phyloP scores from a whole-genome alignment of 2,113 vertebrate genomes.

The Leuciscus idus region DNA sequence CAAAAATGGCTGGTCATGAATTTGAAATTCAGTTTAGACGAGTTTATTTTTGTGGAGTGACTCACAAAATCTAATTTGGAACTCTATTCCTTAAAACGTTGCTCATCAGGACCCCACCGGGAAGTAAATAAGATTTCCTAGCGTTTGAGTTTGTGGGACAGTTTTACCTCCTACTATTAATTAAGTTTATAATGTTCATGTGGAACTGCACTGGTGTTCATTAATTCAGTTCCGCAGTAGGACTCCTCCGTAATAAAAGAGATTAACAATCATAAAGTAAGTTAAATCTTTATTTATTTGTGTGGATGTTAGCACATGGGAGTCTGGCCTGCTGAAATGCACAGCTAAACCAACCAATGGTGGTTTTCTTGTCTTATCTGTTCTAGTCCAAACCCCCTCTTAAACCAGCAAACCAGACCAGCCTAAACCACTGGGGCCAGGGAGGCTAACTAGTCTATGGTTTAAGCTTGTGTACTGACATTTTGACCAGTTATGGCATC shows the following conservation, averaged over 20 bases:
- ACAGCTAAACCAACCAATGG: not conserved
- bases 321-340: not conserved
- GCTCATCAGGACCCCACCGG: conserved; percentile 19
- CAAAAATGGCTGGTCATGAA: not conserved
- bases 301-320: not conserved
- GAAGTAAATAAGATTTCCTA: conserved; percentile 12
- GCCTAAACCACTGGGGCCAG: not conserved
- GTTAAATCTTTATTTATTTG: not conserved
- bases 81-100: not conserved
- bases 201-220: not conserved
- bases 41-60: not conserved
- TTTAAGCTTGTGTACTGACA: no score
- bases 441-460: not conserved
- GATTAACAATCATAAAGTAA: conserved; percentile 2
- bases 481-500: not conserved
- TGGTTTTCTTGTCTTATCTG: not conserved
- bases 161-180: conserved; percentile 28
- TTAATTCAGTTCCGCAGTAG: not conserved
- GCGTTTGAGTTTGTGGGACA: not conserved
- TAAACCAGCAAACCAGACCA: not conserved
- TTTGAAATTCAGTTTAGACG: no score
- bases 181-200: conserved; percentile 4
- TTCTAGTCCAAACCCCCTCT: not conserved
- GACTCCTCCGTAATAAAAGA: conserved; percentile 7
- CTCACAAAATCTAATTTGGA: conserved; percentile 10